Evolutionary conservation across 2,113 vertebrate genomes (phyloP).

Genomic region (Oplegnathus fasciatus): DNA sequence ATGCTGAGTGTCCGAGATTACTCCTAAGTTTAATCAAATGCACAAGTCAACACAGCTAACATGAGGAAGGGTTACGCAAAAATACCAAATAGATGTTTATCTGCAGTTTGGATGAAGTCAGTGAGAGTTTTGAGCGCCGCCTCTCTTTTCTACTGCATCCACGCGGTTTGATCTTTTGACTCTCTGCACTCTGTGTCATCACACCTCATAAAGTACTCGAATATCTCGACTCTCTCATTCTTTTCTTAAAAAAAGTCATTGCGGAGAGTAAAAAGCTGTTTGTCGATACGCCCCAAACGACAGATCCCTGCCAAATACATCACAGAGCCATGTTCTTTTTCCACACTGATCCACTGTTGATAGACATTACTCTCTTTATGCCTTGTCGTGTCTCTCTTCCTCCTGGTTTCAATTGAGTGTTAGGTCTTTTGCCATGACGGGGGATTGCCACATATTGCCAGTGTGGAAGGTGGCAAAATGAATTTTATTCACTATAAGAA

Average conservation of each 20-base stretch:
- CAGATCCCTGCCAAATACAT: slow-evolving; percentile 19
- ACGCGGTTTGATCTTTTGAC: not conserved
- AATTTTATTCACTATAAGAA: slow-evolving; percentile 18
- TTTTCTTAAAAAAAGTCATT: not conserved
- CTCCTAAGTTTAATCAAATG: not conserved
- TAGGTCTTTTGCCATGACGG: slow-evolving; percentile 36
- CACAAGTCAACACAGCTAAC: not conserved
- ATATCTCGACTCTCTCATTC: not conserved
- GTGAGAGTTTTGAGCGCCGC: not conserved
- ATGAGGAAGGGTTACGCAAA: not conserved
- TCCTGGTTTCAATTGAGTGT: slow-evolving; percentile 66
- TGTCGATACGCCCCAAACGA: slow-evolving; percentile 32
- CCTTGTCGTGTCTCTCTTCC: slow-evolving; percentile 23
- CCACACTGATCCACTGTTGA: slow-evolving; percentile 40
- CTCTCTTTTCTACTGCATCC: not conserved
- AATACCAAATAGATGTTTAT: not conserved
- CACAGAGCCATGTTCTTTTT: slow-evolving; percentile 22
- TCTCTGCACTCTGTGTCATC: not conserved
- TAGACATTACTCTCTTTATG: slow-evolving; percentile 23
- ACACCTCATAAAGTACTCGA: slow-evolving; percentile 32
- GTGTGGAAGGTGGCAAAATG: slow-evolving; percentile 23
- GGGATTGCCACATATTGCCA: slow-evolving; percentile 47
- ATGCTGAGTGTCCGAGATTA: not conserved
- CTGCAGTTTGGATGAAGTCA: not conserved
- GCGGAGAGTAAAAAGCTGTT: slow-evolving; percentile 18